Conservation (phyloP, 2,113 vertebrate species). For the Oceanites oceanicus region DNA sequence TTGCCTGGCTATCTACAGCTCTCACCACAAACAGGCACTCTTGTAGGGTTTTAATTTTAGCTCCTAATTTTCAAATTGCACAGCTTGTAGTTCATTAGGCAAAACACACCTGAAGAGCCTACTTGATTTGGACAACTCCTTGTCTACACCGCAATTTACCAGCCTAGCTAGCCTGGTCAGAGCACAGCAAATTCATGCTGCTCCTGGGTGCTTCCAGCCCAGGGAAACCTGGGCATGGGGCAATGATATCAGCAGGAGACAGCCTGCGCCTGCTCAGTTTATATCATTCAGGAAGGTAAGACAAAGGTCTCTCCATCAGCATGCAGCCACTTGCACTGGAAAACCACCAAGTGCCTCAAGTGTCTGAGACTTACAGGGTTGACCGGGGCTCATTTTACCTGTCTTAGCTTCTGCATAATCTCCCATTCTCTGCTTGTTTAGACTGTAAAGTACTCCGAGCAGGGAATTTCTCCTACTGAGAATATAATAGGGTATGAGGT, state of each 20-base stretch:
- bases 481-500: background rate
- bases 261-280: background rate
- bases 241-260: background rate
- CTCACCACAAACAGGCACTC: background rate
- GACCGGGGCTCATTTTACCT: background rate
- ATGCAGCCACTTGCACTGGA: background rate
- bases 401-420: background rate
- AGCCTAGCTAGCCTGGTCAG: background rate
- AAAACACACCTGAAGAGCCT: background rate
- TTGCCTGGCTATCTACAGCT: background rate
- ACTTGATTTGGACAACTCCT: background rate
- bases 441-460: background rate
- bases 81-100: background rate
- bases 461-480: background rate
- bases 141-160: background rate
- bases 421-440: background rate
- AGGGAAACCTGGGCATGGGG: background rate
- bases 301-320: background rate
- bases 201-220: background rate
- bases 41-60: background rate
- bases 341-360: background rate
- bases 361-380: background rate
- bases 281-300: background rate
- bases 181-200: background rate
- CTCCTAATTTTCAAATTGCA: background rate